Evolutionary conservation across 1,140 invertebrate species (phyloP).

Genomic region (Hylyphantes graminicola): DNA sequence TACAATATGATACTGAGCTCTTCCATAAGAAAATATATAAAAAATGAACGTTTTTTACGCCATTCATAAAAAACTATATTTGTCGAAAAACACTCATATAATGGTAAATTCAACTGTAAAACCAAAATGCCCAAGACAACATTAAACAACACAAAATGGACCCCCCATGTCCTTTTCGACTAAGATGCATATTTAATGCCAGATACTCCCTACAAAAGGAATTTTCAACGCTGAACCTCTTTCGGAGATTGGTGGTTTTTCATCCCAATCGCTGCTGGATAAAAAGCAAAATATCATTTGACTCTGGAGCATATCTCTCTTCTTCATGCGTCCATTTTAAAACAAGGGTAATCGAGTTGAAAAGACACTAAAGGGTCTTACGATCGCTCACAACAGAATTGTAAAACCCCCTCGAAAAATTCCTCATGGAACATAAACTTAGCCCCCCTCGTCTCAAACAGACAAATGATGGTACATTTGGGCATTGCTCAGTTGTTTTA

Average conservation of each 20-base stretch:
- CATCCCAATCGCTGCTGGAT: constrained; percentile 3
- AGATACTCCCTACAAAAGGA: too few species aligned
- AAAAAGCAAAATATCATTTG: constrained; percentile 20
- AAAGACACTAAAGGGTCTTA: constrained; percentile 41
- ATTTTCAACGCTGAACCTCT: neutral
- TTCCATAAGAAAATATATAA: too few species aligned
- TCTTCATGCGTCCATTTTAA: neutral
- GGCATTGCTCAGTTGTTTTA: constrained; percentile 16
- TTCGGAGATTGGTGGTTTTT: constrained; percentile 28
- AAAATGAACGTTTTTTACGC: too few species aligned
- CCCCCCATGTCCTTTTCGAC: too few species aligned
- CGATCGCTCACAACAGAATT: constrained; percentile 11
- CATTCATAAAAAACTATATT: too few species aligned
- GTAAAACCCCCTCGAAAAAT: too few species aligned
- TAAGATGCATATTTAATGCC: too few species aligned
- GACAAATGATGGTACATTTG: constrained; percentile 51
- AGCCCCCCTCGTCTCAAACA: neutral
- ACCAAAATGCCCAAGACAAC: too few species aligned
- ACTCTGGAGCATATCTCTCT: constrained; percentile 14
- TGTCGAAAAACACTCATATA: too few species aligned
- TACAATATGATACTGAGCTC: too few species aligned
- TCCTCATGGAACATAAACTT: neutral
- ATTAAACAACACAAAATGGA: too few species aligned
- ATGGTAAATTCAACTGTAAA: too few species aligned
- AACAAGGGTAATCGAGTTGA: constrained; percentile 36